A percentile compares a stretch with the other conserved stretches of the same genome.
Conservation (phyloP, 2,888 invertebrate species). For the Acleris sparsana region DNA sequence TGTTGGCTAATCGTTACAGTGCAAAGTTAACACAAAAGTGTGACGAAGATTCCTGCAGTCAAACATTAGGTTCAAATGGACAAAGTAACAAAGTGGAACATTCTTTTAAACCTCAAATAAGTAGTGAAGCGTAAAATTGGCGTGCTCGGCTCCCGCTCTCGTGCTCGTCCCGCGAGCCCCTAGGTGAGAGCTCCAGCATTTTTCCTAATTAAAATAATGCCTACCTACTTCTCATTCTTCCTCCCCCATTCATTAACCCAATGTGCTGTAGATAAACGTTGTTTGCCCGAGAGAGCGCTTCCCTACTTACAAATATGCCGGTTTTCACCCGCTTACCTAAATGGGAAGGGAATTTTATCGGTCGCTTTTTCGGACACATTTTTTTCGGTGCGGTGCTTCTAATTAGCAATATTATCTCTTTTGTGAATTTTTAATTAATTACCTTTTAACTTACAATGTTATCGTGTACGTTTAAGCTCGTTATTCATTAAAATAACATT, state of each 20-base stretch:
- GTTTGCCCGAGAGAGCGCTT: constrained; percentile 69
- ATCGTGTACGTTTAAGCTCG: constrained; percentile 2
- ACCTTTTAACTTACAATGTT: constrained; percentile 45
- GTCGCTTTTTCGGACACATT: constrained; percentile 58
- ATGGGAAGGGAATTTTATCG: constrained; percentile 64
- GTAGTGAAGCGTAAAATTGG: constrained; percentile 35
- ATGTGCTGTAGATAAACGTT: constrained; percentile 79
- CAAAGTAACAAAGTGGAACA: constrained; percentile 26
- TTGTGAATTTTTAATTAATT: constrained; percentile 59
- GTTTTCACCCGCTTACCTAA: constrained; percentile 66
- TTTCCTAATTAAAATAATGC: constrained; percentile 83
- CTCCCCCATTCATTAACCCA: constrained; percentile 78
- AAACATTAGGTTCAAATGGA: background rate
- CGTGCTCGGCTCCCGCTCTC: constrained; percentile 16
- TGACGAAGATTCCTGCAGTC: background rate
- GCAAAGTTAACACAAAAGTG: background rate
- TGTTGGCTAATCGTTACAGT: background rate
- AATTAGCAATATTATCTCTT: constrained; percentile 38
- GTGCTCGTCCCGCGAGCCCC: constrained; percentile 45
- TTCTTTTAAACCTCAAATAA: constrained; percentile 26
- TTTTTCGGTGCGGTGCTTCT: constrained; percentile 46
- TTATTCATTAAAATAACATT: constrained; percentile 9
- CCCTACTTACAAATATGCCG: constrained; percentile 69
- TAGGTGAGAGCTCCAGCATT: constrained; percentile 61
- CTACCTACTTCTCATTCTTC: constrained; percentile 68